phyloP scores from a whole-genome alignment of 1,140 invertebrate genomes.

The Drosophila chauvacae region DNA sequence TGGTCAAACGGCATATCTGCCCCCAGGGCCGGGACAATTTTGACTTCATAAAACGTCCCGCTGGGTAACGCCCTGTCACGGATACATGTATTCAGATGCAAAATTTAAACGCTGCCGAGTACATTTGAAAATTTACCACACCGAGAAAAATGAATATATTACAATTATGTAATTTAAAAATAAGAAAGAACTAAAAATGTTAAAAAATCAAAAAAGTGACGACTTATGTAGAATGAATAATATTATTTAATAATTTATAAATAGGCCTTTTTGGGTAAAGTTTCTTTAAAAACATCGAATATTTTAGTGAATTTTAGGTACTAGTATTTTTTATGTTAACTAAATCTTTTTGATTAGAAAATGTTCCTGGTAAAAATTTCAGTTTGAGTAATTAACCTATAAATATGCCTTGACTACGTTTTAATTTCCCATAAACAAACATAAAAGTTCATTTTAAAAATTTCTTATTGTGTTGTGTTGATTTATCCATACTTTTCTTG shows the following conservation, averaged over 20 bases:
- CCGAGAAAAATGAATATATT: background rate
- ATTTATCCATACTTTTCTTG: background rate
- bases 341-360: background rate
- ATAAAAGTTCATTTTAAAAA: too few species aligned
- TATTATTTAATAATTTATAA: background rate
- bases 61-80: conserved; percentile 39
- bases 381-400: too few species aligned
- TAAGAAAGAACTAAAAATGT: too few species aligned
- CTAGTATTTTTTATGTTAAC: background rate
- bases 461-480: too few species aligned
- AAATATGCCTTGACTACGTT: too few species aligned
- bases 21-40: conserved; percentile 13
- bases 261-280: background rate
- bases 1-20: conserved; percentile 25
- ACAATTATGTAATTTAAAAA: rapidly evolving
- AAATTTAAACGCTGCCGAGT: conserved; percentile 4
- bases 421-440: too few species aligned
- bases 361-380: too few species aligned
- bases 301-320: background rate
- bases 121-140: conserved; percentile 6
- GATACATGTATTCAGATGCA: conserved; percentile 41
- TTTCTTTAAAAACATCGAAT: background rate
- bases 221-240: too few species aligned
- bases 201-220: too few species aligned
- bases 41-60: conserved; percentile 38